Evolutionary conservation across 2,113 vertebrate species (phyloP), one percentile per base, ranked within the genome.

Genomic region (Pelodiscus sinensis): DNA sequence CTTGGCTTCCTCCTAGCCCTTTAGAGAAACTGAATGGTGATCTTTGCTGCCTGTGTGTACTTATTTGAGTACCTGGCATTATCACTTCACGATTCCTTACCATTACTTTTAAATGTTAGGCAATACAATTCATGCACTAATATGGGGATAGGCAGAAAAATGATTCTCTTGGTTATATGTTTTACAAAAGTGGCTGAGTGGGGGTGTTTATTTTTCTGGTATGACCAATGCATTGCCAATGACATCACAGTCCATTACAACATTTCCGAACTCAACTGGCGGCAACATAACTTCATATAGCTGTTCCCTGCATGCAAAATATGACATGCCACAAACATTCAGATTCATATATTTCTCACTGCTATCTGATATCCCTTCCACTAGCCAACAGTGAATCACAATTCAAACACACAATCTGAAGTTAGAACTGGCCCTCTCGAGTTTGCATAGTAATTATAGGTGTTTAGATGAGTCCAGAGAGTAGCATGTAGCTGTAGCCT

Each of bases 41-140:
- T 31, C 79, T 83, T 68, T 84, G 60, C 86, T 73, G 11, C 84
- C 80, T 82, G 60, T 19, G 38, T 29, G 31, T 90, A 56, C 77
- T 92, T 95, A 29, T 77, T 57, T 62, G 54, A 93, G 89, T 21
- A 19, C 85, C 86, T 71, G 55, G 89, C 94, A 84, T 84, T 85
- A 93, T 77, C 77, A 58, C n/a, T 50, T 6, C 55, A 78, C 29
- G 80, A 58, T 84, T 84, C 68, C 84, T 95, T 94, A 82, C 44
- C 94, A 95, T 95, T 89, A 95, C 88, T 56, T 87, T 68, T 87
- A 55, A 94, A 79, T 55, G 88, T 90, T 15, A 81, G 82, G 51
- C 18, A 79, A 91, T 91, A 25, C 21, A 68, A 65, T 82, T 92
- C 86, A 21, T 85, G 89, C 44, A 24, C 85, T 90, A 79, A 81